Evolutionary conservation across 37 sponge, comb jelly and placozoan genomes (phyloP).

Genomic region (Chondrosia reniformis): DNA sequence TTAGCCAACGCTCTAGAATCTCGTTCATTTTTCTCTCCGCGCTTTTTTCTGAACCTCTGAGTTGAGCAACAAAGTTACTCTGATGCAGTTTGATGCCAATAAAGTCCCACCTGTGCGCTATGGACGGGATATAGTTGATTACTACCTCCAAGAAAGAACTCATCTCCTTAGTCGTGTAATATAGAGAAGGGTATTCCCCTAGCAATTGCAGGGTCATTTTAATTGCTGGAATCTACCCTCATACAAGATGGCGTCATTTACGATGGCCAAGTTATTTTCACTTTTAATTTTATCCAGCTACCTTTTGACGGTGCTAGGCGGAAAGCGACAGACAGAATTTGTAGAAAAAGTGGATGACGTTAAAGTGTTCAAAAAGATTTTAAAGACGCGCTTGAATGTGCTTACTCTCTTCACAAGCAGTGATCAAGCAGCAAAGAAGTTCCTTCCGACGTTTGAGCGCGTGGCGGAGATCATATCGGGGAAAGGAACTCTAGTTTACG

Average conservation of each 20-base stretch:
- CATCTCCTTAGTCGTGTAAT: neutral
- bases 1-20: neutral
- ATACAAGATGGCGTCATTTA: too few relatives aligned
- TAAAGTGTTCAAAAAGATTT: conserved; percentile 85
- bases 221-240: too few relatives aligned
- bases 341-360: conserved; percentile 52
- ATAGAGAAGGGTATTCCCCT: neutral
- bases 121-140: neutral
- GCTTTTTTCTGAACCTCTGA: neutral
- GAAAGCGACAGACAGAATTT: neutral
- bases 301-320: too few relatives aligned
- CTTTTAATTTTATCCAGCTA: too few relatives aligned
- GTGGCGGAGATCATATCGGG: conserved; percentile 66
- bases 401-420: conserved; percentile 58
- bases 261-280: too few relatives aligned
- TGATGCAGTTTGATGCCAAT: conserved; percentile 18
- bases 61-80: neutral
- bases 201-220: neutral
- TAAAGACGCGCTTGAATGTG: conserved; percentile 73
- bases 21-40: neutral
- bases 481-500: conserved; percentile 66
- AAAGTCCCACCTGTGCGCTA: conserved; percentile 26
- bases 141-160: neutral
- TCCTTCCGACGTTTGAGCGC: conserved; percentile 47
- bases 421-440: conserved; percentile 9